These are phyloP conservation scores for Gryllus longicercus DNA, from an alignment of 2,888 invertebrate species.

Conservation along the genomic window DNA sequence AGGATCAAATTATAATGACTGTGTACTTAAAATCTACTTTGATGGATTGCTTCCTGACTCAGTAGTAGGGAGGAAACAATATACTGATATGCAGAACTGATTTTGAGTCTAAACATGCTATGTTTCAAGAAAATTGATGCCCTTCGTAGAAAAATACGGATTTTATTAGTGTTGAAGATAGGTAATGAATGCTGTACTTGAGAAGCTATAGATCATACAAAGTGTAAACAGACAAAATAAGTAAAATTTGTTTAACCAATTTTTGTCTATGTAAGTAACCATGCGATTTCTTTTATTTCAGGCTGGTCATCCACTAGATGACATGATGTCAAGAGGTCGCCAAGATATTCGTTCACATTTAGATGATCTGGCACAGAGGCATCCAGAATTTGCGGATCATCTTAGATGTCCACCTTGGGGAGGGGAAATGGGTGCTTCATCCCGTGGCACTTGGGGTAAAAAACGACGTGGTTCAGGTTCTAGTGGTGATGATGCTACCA, in stretches of 20 bases:
- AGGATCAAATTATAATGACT: too few species aligned
- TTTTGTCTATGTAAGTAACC: background rate
- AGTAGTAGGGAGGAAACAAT: too few species aligned
- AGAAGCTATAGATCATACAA: too few species aligned
- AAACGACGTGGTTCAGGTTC: constrained; percentile 42
- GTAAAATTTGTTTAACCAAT: background rate
- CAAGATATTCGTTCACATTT: constrained; percentile 52
- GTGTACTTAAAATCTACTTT: too few species aligned
- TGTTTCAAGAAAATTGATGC: too few species aligned
- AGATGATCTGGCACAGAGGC: constrained; percentile 67
- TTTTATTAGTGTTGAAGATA: too few species aligned
- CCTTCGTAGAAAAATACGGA: too few species aligned
- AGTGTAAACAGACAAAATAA: too few species aligned
- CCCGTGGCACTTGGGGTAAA: constrained; percentile 42
- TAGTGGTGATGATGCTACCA: constrained; percentile 34
- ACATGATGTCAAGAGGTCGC: constrained; percentile 54
- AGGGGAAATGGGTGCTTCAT: constrained; percentile 39
- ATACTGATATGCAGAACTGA: too few species aligned
- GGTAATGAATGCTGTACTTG: too few species aligned
- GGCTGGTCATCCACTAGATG: constrained; percentile 66
- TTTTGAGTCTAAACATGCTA: too few species aligned
- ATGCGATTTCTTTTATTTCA: constrained; percentile 38
- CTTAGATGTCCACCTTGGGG: constrained; percentile 50
- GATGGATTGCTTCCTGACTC: too few species aligned
- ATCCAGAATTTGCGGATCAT: constrained; percentile 72